phyloP scores from a whole-genome alignment of 2,113 vertebrate species.

The Saguinus imperator region DNA sequence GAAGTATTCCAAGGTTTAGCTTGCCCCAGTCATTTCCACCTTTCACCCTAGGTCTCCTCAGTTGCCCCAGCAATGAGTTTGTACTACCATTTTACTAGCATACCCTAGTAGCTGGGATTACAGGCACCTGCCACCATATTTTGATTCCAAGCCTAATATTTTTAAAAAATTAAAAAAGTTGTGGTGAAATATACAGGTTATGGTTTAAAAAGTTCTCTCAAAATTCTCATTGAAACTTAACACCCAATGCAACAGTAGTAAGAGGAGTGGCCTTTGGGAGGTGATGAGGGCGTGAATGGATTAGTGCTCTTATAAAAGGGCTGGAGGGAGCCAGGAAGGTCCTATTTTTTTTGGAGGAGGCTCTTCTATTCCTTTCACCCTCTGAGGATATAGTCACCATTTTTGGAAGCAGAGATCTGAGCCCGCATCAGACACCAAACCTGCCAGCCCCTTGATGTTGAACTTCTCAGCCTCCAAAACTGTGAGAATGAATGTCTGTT shows the following conservation, averaged over 20 bases:
- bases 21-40: background rate
- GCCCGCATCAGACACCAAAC: background rate
- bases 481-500: background rate
- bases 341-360: background rate
- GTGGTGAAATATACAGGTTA: background rate
- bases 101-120: too few species aligned
- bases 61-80: background rate
- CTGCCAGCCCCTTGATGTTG: background rate
- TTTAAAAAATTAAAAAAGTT: background rate
- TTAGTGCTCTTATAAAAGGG: background rate
- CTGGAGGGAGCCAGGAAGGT: too few species aligned
- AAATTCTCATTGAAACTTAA: background rate
- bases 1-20: background rate
- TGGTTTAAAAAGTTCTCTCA: background rate
- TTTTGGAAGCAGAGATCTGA: background rate
- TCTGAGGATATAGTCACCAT: rapidly evolving
- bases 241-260: background rate
- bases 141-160: background rate
- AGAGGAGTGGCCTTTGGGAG: background rate
- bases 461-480: background rate
- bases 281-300: background rate
- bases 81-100: background rate
- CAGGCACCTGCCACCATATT: too few species aligned
- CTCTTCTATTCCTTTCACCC: background rate
- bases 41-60: background rate